A percentile compares a stretch with the other conserved stretches of the same genome.
Evolutionary conservation across 2,113 vertebrate species (phyloP).

Genomic region (Campylorhamphus procurvoides): DNA sequence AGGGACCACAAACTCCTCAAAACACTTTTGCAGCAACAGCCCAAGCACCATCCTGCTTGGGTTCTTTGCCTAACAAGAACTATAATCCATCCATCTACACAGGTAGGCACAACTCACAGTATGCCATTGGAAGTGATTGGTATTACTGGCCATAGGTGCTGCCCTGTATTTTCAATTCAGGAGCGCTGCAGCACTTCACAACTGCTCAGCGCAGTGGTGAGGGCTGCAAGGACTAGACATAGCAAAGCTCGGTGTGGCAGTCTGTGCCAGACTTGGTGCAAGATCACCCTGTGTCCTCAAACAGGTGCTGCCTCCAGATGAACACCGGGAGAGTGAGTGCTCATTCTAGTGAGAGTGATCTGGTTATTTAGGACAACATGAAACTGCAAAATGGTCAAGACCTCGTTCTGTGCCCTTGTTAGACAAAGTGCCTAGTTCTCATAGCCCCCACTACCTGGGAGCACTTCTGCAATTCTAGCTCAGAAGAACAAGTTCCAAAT

Average conservation of each 20-base stretch:
- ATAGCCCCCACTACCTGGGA: background rate
- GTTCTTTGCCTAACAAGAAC: background rate
- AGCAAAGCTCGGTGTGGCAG: background rate
- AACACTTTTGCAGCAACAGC: background rate
- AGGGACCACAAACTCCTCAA: background rate
- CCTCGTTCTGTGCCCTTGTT: background rate
- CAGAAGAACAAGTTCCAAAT: background rate
- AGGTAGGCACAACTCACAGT: background rate
- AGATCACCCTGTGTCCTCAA: background rate
- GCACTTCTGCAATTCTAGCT: background rate
- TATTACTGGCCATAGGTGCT: background rate
- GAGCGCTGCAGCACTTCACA: background rate
- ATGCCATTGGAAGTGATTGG: background rate
- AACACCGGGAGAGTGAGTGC: background rate
- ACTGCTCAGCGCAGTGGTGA: background rate
- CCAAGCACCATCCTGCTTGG: background rate
- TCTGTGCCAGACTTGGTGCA: rapidly evolving
- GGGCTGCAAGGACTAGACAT: background rate
- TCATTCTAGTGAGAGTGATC: background rate
- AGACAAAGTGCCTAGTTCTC: background rate
- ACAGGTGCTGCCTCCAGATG: background rate
- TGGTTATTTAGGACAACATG: background rate
- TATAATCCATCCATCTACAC: background rate
- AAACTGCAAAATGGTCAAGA: background rate
- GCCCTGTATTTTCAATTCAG: background rate